Evolutionary conservation across 1,140 invertebrate species (phyloP).

Genomic region (Callitettix versicolor): DNA sequence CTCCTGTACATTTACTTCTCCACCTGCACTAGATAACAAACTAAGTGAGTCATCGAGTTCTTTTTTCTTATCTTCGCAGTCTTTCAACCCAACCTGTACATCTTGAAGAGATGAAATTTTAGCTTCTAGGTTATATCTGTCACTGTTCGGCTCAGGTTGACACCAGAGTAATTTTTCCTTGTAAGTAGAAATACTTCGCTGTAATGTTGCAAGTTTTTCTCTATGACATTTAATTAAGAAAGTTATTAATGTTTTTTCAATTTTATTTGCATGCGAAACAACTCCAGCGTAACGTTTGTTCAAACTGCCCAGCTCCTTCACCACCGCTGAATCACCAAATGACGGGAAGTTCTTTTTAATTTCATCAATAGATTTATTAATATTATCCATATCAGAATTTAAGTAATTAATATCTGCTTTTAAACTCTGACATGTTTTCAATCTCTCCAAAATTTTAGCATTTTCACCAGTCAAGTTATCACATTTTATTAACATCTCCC

Average conservation of each 20-base stretch:
- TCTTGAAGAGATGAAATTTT: conserved; percentile 75
- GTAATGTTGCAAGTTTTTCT: conserved; percentile 70
- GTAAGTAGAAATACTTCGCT: conserved; percentile 63
- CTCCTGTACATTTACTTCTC: conserved; percentile 49
- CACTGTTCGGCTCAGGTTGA: conserved; percentile 71
- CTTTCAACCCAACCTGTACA: conserved; percentile 56
- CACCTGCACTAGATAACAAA: conserved; percentile 54
- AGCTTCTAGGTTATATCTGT: conserved; percentile 85
- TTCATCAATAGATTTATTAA: conserved; percentile 55
- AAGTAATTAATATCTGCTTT: conserved; percentile 52
- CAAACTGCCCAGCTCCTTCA: conserved; percentile 67
- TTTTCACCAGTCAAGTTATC: conserved; percentile 85
- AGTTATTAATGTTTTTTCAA: conserved; percentile 63
- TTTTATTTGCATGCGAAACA: conserved; percentile 62
- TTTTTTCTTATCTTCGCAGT: conserved; percentile 50
- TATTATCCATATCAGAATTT: conserved; percentile 49
- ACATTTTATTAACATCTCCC: conserved; percentile 79
- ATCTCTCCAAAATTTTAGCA: conserved; percentile 63
- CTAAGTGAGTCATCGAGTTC: conserved; percentile 57
- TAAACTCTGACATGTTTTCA: conserved; percentile 60
- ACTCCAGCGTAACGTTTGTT: conserved; percentile 68
- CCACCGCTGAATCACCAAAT: conserved; percentile 54
- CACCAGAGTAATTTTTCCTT: conserved; percentile 91
- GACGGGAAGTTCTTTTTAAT: conserved; percentile 67
- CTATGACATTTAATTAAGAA: conserved; percentile 80